These are phyloP conservation scores for Florisuga fusca DNA, from an alignment of 2,797 vertebrate genomes.

Conservation along the genomic window DNA sequence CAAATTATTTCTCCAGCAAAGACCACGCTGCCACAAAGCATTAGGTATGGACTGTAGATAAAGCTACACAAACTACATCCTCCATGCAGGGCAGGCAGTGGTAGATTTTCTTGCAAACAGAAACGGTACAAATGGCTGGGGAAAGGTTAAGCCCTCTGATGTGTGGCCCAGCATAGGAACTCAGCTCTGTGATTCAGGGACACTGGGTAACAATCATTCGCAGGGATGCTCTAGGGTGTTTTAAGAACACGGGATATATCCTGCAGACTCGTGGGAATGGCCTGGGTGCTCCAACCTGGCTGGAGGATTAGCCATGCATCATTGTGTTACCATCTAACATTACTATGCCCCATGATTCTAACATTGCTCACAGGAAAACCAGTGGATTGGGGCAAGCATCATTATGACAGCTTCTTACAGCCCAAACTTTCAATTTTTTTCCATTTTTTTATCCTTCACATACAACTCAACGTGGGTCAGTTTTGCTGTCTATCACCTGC, in stretches of 20 bases:
- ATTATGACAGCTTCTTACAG: not conserved
- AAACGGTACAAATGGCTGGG: not conserved
- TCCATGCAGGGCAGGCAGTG: fast-evolving
- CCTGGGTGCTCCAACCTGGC: not conserved
- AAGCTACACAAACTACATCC: not conserved
- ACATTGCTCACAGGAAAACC: not conserved
- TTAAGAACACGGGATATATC: not conserved
- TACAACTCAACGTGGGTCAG: not conserved
- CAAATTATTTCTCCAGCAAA: not conserved
- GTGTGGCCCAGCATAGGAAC: not conserved
- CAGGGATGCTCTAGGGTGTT: not conserved
- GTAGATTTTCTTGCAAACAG: not conserved
- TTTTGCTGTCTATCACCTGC: not conserved
- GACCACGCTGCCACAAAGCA: not conserved
- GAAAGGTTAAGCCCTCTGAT: not conserved
- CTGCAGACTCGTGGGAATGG: not conserved
- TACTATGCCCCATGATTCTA: not conserved
- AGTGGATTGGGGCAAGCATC: not conserved
- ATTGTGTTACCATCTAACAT: not conserved
- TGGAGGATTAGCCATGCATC: not conserved
- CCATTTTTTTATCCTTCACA: not conserved
- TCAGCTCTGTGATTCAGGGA: not conserved
- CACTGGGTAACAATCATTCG: not conserved
- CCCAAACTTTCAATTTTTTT: not conserved
- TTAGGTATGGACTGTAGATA: not conserved